A percentile compares a stretch with the other conserved stretches of the same genome.
Evolutionary conservation across 2,888 invertebrate species (phyloP).

Genomic region (Ophion slaviceki): DNA sequence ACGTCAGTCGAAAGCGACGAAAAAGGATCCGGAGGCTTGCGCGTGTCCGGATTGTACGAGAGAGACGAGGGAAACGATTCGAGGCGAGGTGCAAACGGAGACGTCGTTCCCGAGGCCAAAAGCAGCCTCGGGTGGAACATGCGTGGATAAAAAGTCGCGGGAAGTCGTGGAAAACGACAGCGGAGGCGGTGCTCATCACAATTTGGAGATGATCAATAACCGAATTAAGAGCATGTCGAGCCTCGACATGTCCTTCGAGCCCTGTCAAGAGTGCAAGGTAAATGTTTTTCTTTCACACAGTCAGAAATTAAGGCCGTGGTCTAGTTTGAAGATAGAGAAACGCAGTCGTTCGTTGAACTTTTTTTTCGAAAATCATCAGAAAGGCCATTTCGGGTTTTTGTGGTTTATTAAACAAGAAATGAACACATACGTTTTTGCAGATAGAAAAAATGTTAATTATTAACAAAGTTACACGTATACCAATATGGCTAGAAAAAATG

Average conservation of each 20-base stretch:
- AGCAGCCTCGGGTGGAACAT: conserved; percentile 63
- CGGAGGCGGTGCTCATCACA: conserved; percentile 57
- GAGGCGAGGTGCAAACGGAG: conserved; percentile 71
- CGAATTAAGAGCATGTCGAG: conserved; percentile 57
- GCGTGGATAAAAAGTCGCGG: conserved; percentile 69
- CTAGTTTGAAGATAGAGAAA: too few species aligned
- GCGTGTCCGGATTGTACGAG: conserved; percentile 81
- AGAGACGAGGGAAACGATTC: conserved; percentile 73
- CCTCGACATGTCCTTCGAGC: conserved; percentile 60
- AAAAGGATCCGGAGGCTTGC: conserved; percentile 79
- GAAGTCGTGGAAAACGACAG: conserved; percentile 66
- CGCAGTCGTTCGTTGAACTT: too few species aligned
- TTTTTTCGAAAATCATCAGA: too few species aligned
- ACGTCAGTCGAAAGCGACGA: conserved; percentile 70
- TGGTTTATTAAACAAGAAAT: too few species aligned
- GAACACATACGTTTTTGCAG: too few species aligned
- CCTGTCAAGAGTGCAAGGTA: conserved; percentile 64
- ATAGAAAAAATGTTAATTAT: too few species aligned
- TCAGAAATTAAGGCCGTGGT: too few species aligned
- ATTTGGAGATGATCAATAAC: conserved; percentile 66
- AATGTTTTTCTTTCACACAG: background rate
- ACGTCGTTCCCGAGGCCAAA: conserved; percentile 69
- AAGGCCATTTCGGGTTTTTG: too few species aligned
- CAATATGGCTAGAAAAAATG: too few species aligned
- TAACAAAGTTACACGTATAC: too few species aligned